Evolutionary conservation across 2,797 vertebrate genomes (phyloP), one percentile per base, ranked within the genome.

Genomic region (Graptemys geographica): DNA sequence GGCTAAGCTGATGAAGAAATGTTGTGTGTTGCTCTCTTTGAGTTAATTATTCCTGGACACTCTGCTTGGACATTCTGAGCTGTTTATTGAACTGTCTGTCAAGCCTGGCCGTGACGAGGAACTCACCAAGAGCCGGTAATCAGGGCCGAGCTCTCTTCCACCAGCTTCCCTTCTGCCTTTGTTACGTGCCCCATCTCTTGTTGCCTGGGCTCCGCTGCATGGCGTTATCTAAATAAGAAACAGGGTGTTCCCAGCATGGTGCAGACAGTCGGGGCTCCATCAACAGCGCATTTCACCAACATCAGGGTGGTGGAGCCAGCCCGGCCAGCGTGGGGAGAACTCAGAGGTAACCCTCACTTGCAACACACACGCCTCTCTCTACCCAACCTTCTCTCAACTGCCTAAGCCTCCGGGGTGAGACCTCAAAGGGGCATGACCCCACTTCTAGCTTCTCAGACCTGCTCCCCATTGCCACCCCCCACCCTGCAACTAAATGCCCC

Each of bases 221-320:
- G 93, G 80, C 95, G 92, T 97, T 95, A 97, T 28, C 97, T 97
- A 92, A 33, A 65, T 3, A 83, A 96, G 90, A 94, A 93, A 95
- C 83, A 97, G 86, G 56, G 88, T 2, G 74, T 31, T 85, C 88
- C 74, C 65, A 94, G 72, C 47, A 1, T 41, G 44, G 41, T 41
- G 41, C 41, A 44, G 37, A 12, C 72, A 7, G 5, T 44, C 23
- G 6, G 72, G 62, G 7, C 74, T 31, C 25, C 86, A 69, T 84
- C 81, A 84, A 5, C 86, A 86, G 88, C 83, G 87, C 94, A 5
- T 93, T 95, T 23, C 19, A 47, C 83, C 41, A 80, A 74, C 44
- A 31, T 31, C 44, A 9, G 27, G 74, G 44, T 49, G 74, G 83
- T 87, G 90, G 33, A 25, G 0, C 84, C 84, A 88, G 86, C 82